Evolutionary conservation across 1,140 invertebrate genomes (phyloP).

Genomic region (Leptinotarsa undecemlineata): DNA sequence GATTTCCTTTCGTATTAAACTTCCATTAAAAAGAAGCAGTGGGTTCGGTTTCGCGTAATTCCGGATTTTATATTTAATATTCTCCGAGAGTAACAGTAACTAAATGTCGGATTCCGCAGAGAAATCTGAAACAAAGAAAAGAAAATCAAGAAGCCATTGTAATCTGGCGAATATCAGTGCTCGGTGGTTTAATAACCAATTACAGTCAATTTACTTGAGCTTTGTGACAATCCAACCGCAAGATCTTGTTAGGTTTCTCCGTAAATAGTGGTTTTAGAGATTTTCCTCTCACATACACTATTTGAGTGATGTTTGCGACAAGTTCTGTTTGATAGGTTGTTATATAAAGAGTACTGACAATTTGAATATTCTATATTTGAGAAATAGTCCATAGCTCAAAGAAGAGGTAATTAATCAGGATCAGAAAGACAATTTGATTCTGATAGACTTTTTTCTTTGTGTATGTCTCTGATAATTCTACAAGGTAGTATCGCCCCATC

Average conservation of each 20-base stretch:
- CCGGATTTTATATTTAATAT: slow-evolving; percentile 15
- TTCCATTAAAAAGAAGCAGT: slow-evolving; percentile 4
- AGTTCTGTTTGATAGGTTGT: no score
- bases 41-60: slow-evolving; percentile 13
- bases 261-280: slow-evolving; percentile 38
- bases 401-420: no score
- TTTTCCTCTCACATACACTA: slow-evolving; percentile 5
- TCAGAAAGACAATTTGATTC: no score
- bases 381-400: no score
- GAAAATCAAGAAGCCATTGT: slow-evolving; percentile 24
- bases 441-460: no score
- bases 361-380: no score
- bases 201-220: slow-evolving; percentile 40
- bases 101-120: background rate
- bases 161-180: slow-evolving; percentile 34
- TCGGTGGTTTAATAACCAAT: slow-evolving; percentile 39
- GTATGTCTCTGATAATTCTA: no score
- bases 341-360: no score
- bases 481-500: no score
- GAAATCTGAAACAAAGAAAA: slow-evolving; percentile 21
- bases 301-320: background rate
- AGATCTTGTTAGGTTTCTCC: slow-evolving; percentile 42
- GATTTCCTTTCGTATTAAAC: slow-evolving; percentile 15
- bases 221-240: slow-evolving; percentile 39
- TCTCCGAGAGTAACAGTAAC: slow-evolving; percentile 6